Evolutionary conservation across 2,797 vertebrate species (phyloP), one percentile per base, ranked within the genome.

Genomic region (Chrysocyon brachyurus): DNA sequence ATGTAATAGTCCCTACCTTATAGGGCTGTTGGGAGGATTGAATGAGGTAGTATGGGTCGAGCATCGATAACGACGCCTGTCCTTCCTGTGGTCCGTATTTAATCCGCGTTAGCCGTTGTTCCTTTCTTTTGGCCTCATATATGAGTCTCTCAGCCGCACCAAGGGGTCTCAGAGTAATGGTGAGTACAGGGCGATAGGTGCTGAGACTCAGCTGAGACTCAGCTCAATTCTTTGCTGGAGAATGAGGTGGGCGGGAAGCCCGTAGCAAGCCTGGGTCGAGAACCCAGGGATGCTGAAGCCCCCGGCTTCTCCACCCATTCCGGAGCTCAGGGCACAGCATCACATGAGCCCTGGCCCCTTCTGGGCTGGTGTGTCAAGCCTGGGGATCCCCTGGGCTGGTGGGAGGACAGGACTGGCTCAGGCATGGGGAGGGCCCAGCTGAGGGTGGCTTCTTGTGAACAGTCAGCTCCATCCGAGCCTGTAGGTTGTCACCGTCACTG

Each of bases 21-120:
- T 26, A 59, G 87, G 70, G 24, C 21, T 87, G 21, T 68, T 83
- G 63, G 59, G 87, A 87, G 63, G 40, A 24, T 75, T 33, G 31
- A 63, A 16, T n/a, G 63, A 21, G 28, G n/a, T 82, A 64, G 12
- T 5, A 0, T 12, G 6, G 40, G n/a, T 36, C 66, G 40, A 87
- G 22, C 54, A 24, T 31, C 81, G 54, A 12, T 83, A 7, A 49
- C 28, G 19, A 14, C 21, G 33, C 52, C 22, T 49, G 63, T 56
- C 21, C 3, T 31, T 77, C 28, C 73, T 31, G 8, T 4, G 40
- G 87, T 12, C 22, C 10, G 31, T 28, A 64, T 36, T 56, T 22
- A 31, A 0, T 33, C 12, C 10, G 10, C 12, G 11, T n/a, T 89
- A 12, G 87, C 4, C 79, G 17, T 52, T 10, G 15, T 49, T 82